Evolutionary conservation across 2,113 vertebrate genomes (phyloP), one percentile per base, ranked within the genome.

Genomic region (Albula glossodonta): DNA sequence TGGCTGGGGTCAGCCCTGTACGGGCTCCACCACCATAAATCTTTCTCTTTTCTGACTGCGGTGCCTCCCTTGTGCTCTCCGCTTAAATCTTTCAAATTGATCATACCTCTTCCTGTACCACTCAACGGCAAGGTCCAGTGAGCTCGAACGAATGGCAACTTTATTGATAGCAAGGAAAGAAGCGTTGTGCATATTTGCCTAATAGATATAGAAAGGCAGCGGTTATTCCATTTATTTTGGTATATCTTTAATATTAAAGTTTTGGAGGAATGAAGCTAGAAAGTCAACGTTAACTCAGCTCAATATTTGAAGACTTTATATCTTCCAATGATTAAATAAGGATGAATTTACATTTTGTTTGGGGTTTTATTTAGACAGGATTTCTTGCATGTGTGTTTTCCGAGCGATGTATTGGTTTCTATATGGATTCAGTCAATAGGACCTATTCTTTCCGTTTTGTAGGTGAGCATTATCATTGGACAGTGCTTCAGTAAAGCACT

Each of bases 1-100:
- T 74, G 63, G 63, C 82, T 50, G 70, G 86, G 86, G 81, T 83
- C 80, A 82, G 85, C 9, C 5, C 22, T 19, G 80, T 17, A n/a
- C 15, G 4, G 41, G 85, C 25, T 52, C 70, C 17, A 2, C 19
- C 31, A 6, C 51, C 51, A 56, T 51, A 25, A 56, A 85, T 78
- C 49, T 52, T 7, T n/a, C 11, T 9, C 77, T 51, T 52, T 9
- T 12, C 25, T 4, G 51, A 2, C 51, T 17, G 74, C 70, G 60
- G 50, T 78, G 6, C 25, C 5, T 41, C 41, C 52, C 81, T 86
- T 82, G 66, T 82, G 80, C 51, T 60, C 63, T 78, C 17, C 19
- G 22, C 12, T 12, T 50, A 81, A 57, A 83, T 63, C 2, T 17
- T 19, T 52, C 80, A 25, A 52, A 81, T 81, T 81, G 80, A 51